A percentile compares a stretch with the other conserved stretches of the same genome.
Evolutionary conservation across 2,113 vertebrate species (phyloP).

Genomic region (Cettia cetti): DNA sequence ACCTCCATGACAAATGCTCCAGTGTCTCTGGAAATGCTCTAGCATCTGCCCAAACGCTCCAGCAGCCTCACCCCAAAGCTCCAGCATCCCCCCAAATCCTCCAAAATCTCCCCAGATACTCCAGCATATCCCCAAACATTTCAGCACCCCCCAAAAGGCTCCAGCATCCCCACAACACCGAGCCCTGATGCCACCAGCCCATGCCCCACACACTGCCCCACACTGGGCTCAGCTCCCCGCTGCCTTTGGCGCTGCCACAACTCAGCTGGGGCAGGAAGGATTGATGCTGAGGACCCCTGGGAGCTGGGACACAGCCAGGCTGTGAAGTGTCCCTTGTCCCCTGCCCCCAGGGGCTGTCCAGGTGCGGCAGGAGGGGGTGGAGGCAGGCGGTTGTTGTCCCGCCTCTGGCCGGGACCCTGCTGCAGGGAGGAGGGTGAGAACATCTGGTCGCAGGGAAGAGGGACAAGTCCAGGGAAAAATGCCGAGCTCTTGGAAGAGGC

Average conservation of each 20-base stretch:
- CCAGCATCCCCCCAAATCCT: neutral
- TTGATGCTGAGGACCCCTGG: neutral
- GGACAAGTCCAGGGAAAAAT: conserved; percentile 21
- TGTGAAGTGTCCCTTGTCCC: neutral
- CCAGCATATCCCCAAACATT: neutral
- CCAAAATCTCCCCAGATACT: neutral
- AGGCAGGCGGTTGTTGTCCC: neutral
- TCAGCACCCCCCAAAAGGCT: neutral
- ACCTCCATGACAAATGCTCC: neutral
- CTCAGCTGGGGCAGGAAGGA: accelerated
- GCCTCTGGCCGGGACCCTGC: neutral
- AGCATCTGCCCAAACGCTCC: neutral
- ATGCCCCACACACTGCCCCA: accelerated
- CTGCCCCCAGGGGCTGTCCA: neutral
- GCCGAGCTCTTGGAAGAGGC: conserved; percentile 31
- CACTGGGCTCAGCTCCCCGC: accelerated
- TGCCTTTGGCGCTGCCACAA: accelerated
- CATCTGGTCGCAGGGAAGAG: conserved; percentile 47
- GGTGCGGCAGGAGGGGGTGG: neutral
- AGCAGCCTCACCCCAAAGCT: too few relatives aligned
- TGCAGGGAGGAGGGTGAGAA: conserved; percentile 4
- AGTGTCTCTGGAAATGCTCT: neutral
- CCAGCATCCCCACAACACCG: neutral
- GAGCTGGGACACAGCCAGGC: neutral
- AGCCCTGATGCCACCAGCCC: neutral